These are phyloP conservation scores for Panzeria rudis DNA, from an alignment of 2,888 invertebrate genomes.

Conservation along the genomic window DNA sequence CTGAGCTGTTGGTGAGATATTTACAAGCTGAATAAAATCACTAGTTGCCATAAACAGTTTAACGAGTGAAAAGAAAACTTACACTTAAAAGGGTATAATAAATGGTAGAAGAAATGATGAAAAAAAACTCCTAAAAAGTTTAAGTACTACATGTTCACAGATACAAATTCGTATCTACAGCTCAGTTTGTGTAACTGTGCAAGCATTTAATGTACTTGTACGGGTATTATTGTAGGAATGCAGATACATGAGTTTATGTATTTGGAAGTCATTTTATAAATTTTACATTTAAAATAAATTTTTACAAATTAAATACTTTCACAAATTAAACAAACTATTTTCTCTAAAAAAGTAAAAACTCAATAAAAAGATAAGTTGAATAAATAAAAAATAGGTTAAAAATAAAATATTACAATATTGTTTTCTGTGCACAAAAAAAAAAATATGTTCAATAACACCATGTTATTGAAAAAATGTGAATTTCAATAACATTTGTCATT, in stretches of 20 bases:
- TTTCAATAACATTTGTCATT: too few relatives aligned
- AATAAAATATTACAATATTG: slow-evolving; percentile 1
- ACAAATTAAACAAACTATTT: slow-evolving; percentile 27
- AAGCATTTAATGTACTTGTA: slow-evolving; percentile 9
- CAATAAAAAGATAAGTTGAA: neutral
- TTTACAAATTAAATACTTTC: slow-evolving; percentile 60
- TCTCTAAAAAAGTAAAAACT: neutral
- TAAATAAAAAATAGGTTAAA: slow-evolving; percentile 10
- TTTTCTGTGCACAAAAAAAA: slow-evolving; percentile 10
- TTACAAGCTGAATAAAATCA: slow-evolving; percentile 53
- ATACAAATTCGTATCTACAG: slow-evolving; percentile 27
- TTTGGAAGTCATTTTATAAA: slow-evolving; percentile 22
- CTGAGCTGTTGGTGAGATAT: neutral
- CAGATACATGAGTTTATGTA: neutral
- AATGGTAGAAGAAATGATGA: neutral
- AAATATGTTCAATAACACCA: too few relatives aligned
- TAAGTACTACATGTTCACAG: slow-evolving; percentile 36
- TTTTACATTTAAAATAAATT: slow-evolving; percentile 42
- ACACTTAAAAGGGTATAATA: slow-evolving; percentile 59
- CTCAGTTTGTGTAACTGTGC: neutral
- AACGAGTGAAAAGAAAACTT: slow-evolving; percentile 67
- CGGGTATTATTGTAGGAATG: slow-evolving; percentile 10
- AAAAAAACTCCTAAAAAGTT: slow-evolving; percentile 51
- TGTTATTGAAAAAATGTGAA: too few relatives aligned
- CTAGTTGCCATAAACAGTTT: slow-evolving; percentile 67